phyloP scores from a whole-genome alignment of 2,797 vertebrate species.

The Picus viridis region DNA sequence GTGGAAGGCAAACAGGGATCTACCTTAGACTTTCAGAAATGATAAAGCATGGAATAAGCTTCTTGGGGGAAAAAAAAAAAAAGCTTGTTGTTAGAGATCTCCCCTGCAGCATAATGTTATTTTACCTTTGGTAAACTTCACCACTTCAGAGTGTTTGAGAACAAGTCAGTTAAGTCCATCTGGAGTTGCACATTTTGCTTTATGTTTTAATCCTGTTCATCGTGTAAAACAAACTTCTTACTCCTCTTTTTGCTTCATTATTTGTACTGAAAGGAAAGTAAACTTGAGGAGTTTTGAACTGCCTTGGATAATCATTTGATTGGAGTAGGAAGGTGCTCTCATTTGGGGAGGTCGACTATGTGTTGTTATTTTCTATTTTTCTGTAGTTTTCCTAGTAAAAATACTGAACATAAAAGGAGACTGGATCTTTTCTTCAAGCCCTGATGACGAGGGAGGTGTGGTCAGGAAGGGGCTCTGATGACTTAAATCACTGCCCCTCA shows the following conservation, averaged over 20 bases:
- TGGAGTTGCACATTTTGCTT: neutral
- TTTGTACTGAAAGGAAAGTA: neutral
- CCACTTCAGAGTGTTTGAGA: constrained; percentile 18
- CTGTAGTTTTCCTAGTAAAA: neutral
- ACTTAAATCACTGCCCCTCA: neutral
- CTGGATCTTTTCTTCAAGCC: neutral
- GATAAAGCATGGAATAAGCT: neutral
- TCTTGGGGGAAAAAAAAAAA: neutral
- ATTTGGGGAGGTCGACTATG: neutral
- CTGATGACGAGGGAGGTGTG: neutral
- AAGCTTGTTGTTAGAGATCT: neutral
- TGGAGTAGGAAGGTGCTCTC: neutral
- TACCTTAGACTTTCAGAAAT: neutral
- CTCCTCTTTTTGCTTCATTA: neutral
- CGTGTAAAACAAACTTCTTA: neutral
- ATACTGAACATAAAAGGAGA: neutral
- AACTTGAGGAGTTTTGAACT: neutral
- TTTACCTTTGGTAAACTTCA: neutral
- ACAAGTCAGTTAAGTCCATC: neutral
- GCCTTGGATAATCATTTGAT: neutral
- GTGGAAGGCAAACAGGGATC: constrained; percentile 10
- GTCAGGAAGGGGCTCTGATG: neutral
- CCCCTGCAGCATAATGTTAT: neutral
- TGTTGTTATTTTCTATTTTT: neutral
- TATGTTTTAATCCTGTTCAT: constrained; percentile 2